A percentile compares a stretch with the other conserved stretches of the same genome.
Evolutionary conservation across 2,797 vertebrate genomes (phyloP).

Genomic region (Echiichthys vipera): DNA sequence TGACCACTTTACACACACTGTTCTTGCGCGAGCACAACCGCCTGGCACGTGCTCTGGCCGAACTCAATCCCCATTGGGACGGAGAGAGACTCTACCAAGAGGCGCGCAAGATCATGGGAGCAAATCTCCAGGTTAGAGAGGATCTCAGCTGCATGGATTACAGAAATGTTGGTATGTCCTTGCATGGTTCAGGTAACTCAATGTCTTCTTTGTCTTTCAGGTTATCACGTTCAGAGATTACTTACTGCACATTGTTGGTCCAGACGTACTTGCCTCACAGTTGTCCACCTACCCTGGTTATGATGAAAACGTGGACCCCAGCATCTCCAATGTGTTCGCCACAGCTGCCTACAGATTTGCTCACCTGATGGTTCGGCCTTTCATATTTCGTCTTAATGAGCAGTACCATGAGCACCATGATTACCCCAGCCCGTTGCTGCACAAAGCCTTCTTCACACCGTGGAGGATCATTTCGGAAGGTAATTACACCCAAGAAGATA

Average conservation of each 20-base stretch:
- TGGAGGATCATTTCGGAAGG: constrained; percentile 88
- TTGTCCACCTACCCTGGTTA: constrained; percentile 85
- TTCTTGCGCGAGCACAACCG: constrained; percentile 91
- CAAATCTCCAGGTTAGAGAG: constrained; percentile 83
- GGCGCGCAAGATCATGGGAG: constrained; percentile 88
- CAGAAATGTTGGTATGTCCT: not conserved
- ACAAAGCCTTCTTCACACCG: constrained; percentile 81
- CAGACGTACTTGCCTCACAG: constrained; percentile 44
- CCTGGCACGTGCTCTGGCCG: constrained; percentile 79
- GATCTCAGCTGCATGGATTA: not conserved
- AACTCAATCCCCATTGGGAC: constrained; percentile 87
- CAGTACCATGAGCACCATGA: constrained; percentile 68
- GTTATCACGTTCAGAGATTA: constrained; percentile 88
- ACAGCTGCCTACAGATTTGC: constrained; percentile 88
- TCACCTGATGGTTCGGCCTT: constrained; percentile 86
- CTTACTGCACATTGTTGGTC: constrained; percentile 86
- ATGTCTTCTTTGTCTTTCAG: constrained; percentile 35
- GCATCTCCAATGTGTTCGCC: constrained; percentile 88
- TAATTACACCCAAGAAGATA: too few relatives aligned
- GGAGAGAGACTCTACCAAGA: constrained; percentile 91
- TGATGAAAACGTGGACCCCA: constrained; percentile 82
- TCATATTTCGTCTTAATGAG: constrained; percentile 83
- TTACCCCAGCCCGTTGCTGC: constrained; percentile 74
- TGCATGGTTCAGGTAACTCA: not conserved
- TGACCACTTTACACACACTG: constrained; percentile 86